A percentile compares a stretch with the other conserved stretches of the same genome.
Evolutionary conservation across 2,888 invertebrate species (phyloP).

Genomic region (Megalurothrips usitatus): DNA sequence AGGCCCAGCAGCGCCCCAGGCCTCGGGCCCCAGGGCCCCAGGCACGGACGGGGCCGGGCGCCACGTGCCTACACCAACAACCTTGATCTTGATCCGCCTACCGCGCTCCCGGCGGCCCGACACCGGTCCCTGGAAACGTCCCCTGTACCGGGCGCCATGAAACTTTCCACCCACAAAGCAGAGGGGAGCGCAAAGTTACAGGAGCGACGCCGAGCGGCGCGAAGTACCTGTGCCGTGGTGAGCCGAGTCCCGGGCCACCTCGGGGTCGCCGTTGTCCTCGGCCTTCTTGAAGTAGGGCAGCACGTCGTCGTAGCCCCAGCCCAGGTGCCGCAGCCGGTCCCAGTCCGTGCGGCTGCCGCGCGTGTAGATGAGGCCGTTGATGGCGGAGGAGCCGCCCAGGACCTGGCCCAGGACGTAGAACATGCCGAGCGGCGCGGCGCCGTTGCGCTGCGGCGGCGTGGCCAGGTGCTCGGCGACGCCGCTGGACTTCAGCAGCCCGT

Average conservation of each 20-base stretch:
- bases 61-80: no score
- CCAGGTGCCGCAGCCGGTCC: constrained; percentile 60
- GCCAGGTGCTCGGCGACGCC: not conserved
- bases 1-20: no score
- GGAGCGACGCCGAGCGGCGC: not conserved
- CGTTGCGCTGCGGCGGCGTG: not conserved
- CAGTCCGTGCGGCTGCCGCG: constrained; percentile 63
- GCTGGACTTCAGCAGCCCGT: not conserved
- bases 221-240: not conserved
- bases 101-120: no score
- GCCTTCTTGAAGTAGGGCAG: constrained; percentile 47
- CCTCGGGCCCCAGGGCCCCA: no score
- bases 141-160: no score
- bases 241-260: constrained; percentile 32
- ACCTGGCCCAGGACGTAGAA: not conserved
- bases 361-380: constrained; percentile 53
- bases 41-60: no score
- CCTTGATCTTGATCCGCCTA: no score
- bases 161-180: not conserved
- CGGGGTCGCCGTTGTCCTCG: constrained; percentile 45
- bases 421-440: not conserved
- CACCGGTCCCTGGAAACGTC: no score
- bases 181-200: no score
- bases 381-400: constrained; percentile 10
- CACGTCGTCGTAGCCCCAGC: constrained; percentile 50